Conservation (phyloP, 2,888 invertebrate genomes). For the Proisotoma minuta region DNA sequence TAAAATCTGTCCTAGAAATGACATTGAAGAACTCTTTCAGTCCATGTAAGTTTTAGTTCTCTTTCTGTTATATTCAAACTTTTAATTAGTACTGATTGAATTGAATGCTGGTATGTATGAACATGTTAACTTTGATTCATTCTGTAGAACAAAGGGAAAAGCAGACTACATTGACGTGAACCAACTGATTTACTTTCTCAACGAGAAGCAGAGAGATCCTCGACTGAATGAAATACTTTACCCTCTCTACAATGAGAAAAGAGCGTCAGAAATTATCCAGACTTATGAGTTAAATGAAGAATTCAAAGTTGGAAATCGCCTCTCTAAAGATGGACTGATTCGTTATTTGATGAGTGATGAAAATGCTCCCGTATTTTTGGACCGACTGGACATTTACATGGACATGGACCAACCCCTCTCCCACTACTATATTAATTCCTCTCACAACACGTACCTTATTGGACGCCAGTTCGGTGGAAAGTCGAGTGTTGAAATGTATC, state of each 20-base stretch:
- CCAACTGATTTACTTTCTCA: slow-evolving; percentile 87
- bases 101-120: neutral
- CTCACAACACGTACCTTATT: slow-evolving; percentile 89
- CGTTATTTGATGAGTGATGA: slow-evolving; percentile 99
- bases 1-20: slow-evolving; percentile 97
- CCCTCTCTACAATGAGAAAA: slow-evolving; percentile 90
- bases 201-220: slow-evolving; percentile 96
- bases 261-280: slow-evolving; percentile 85
- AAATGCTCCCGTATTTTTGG: slow-evolving; percentile 98
- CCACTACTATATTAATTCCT: slow-evolving; percentile 98
- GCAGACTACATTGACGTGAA: slow-evolving; percentile 78
- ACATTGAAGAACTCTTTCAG: slow-evolving; percentile 95
- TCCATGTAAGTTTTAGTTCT: slow-evolving; percentile 70
- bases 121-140: neutral
- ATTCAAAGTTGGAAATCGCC: slow-evolving; percentile 53
- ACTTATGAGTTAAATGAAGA: slow-evolving; percentile 86
- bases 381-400: slow-evolving; percentile 80
- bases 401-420: slow-evolving; percentile 98
- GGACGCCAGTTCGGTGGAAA: slow-evolving; percentile 97
- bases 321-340: slow-evolving; percentile 79
- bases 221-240: slow-evolving; percentile 97
- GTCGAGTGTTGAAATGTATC: slow-evolving; percentile 97
- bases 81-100: neutral
- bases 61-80: no score
- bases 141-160: slow-evolving; percentile 64